Percentiles rank a stretch among this genome's conserved stretches.
Evolutionary conservation across 2,888 invertebrate species (phyloP).

Genomic region (Oscheius onirici): DNA sequence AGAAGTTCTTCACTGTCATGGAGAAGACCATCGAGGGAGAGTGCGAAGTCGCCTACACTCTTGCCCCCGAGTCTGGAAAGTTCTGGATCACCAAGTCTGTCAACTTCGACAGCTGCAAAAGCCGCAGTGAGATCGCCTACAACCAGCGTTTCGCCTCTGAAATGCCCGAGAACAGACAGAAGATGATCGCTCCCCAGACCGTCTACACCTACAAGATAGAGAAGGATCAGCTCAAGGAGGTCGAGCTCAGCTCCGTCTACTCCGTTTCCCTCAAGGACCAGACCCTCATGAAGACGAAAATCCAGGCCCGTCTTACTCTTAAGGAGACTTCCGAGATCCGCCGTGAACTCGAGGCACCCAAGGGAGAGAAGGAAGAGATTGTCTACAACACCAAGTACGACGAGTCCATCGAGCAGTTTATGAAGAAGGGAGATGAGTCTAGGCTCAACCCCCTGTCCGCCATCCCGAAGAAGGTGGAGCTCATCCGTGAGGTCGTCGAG

Average conservation of each 20-base stretch:
- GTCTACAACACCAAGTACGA: constrained; percentile 53
- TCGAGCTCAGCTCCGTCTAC: constrained; percentile 51
- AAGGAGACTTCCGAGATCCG: constrained; percentile 40
- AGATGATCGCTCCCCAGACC: constrained; percentile 43
- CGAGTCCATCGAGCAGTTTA: constrained; percentile 51
- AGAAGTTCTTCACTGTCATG: constrained; percentile 40
- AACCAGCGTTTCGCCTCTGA: constrained; percentile 43
- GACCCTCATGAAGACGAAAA: constrained; percentile 46
- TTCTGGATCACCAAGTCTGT: constrained; percentile 62
- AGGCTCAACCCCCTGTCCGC: constrained; percentile 43
- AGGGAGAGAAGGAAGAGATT: constrained; percentile 45
- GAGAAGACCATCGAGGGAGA: constrained; percentile 54
- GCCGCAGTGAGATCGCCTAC: constrained; percentile 60
- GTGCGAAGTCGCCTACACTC: constrained; percentile 58
- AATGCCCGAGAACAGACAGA: constrained; percentile 46
- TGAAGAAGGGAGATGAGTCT: constrained; percentile 55
- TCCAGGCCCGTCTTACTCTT: constrained; percentile 42
- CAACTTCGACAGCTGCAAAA: constrained; percentile 73
- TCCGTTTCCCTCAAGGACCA: constrained; percentile 44
- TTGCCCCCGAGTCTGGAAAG: constrained; percentile 36
- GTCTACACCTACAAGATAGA: constrained; percentile 48
- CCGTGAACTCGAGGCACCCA: constrained; percentile 40
- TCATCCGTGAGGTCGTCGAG: constrained; percentile 41
- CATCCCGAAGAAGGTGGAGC: constrained; percentile 48
- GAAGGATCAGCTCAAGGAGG: constrained; percentile 44